Base-by-base conservation (phyloP, 2,797 vertebrate species). In the Eremophila alpestris region DNA sequence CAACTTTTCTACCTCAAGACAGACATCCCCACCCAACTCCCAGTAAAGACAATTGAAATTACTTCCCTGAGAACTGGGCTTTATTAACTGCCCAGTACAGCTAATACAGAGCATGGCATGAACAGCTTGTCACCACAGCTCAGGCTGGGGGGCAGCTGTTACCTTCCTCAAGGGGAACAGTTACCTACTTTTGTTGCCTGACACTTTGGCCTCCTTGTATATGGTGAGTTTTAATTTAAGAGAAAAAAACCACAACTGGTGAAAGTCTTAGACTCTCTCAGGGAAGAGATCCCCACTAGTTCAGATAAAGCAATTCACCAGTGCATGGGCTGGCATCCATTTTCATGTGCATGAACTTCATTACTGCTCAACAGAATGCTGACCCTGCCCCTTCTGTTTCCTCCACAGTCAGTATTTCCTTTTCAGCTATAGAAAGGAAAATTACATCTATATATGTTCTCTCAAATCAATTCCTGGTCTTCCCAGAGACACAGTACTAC, bases 21-120 rank as follows among this genome's bases (percentile, higher is more conserved):
- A 95, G 90, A 81, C 75, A 89, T 91, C 82, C 40, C 87, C 94
- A 87, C 89, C 93, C 93, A 94, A 41, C 48, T 93, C 73, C 49
- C 51, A 64, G 29, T 52, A 68, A 80, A 89, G 90, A 94, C 92
- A 95, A 94, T 91, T 48, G 65, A 71, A 89, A 92, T 68, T 12
- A 93, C 58, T 94, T 94, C 30, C 91, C 54, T 90, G 73, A 83
- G 89, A 93, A 91, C 60, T 76, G 36, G 54, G n/a, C 78, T 41
- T 81, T 90, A 77, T 32, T 85, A 92, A 91, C 58, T 68, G 36
- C 46, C 56, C 3, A 4, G 24, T 46, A 74, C 40, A 89, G 84
- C 23, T 63, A 74, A 67, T 13, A 54, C 0, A 2, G 10, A 65
- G 36, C 11, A 9, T 54, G 77, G 45, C 48, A 41, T 12, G 3